A percentile compares a stretch with the other conserved stretches of the same genome.
Evolutionary conservation across 2,113 vertebrate species (phyloP).

Genomic region (Tenrec ecaudatus): DNA sequence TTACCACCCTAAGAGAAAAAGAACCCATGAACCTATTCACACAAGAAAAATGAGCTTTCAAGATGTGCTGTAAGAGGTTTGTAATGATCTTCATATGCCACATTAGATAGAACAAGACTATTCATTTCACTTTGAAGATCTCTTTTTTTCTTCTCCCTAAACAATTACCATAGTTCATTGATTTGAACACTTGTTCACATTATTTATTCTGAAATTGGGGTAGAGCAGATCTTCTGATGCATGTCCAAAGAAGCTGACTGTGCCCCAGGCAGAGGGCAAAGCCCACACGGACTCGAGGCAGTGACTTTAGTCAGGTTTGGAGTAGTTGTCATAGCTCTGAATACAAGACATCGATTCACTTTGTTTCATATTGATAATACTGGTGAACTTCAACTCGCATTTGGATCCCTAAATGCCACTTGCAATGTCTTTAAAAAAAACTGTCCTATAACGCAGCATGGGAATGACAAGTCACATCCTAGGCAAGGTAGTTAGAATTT

Average conservation of each 20-base stretch:
- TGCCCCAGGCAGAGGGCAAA: slow-evolving; percentile 26
- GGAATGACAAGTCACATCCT: slow-evolving; percentile 58
- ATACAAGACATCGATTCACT: slow-evolving; percentile 58
- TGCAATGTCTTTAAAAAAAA: slow-evolving; percentile 67
- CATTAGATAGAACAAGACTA: slow-evolving; percentile 42
- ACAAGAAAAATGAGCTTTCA: slow-evolving; percentile 52
- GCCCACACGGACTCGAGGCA: no score
- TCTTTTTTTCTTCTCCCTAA: not conserved
- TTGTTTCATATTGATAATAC: slow-evolving; percentile 45
- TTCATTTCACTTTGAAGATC: slow-evolving; percentile 36
- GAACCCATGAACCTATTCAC: not conserved
- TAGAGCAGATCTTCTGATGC: slow-evolving; percentile 15
- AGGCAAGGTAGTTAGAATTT: slow-evolving; percentile 59
- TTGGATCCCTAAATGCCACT: slow-evolving; percentile 29
- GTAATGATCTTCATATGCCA: not conserved
- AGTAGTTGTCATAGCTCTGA: not conserved
- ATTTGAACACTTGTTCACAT: slow-evolving; percentile 37
- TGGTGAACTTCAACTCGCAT: slow-evolving; percentile 65
- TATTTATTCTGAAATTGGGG: slow-evolving; percentile 54
- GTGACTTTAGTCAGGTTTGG: no score
- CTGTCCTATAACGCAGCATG: slow-evolving; percentile 36
- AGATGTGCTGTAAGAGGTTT: slow-evolving; percentile 34
- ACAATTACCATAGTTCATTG: slow-evolving; percentile 13
- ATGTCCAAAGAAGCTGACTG: slow-evolving; percentile 38
- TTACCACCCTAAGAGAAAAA: slow-evolving; percentile 42